A percentile compares a stretch with the other conserved stretches of the same genome.
Evolutionary conservation across 1,140 invertebrate species (phyloP).

Genomic region (Zaprionus nigranus): DNA sequence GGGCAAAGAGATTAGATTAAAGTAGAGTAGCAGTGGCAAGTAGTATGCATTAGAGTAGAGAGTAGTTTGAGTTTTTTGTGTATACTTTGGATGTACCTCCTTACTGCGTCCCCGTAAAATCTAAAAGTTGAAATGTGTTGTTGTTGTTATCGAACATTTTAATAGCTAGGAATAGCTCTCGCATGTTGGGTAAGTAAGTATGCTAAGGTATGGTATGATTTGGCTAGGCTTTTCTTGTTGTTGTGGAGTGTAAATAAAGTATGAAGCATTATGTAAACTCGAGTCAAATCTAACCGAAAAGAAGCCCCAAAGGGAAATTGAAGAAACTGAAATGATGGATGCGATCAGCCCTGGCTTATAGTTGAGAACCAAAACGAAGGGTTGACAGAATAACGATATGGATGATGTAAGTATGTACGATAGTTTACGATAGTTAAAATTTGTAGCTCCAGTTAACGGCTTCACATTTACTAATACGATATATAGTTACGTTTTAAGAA

Average conservation of each 20-base stretch:
- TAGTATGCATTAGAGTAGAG: constrained; percentile 77
- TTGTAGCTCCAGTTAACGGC: constrained; percentile 75
- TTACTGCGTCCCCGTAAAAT: constrained; percentile 84
- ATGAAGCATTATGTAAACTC: not conserved
- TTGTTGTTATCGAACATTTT: constrained; percentile 60
- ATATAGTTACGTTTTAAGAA: constrained; percentile 71
- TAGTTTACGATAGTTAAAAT: constrained; percentile 60
- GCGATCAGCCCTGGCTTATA: not conserved
- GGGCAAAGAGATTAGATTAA: constrained; percentile 28
- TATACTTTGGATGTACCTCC: constrained; percentile 84
- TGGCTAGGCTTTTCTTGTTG: constrained; percentile 19
- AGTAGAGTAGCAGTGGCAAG: constrained; percentile 66
- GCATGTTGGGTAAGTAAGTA: constrained; percentile 35
- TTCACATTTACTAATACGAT: constrained; percentile 78
- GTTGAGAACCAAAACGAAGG: not conserved
- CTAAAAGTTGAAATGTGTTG: constrained; percentile 82
- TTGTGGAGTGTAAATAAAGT: constrained; percentile 4
- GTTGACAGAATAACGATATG: not conserved
- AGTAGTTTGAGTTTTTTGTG: constrained; percentile 80
- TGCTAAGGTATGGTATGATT: not conserved
- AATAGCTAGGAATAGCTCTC: constrained; percentile 34
- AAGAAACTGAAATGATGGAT: constrained; percentile 1
- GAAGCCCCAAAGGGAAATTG: not conserved
- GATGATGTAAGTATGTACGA: constrained; percentile 16
- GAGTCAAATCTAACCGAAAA: constrained; percentile 2